Evolutionary conservation across 2,113 vertebrate genomes (phyloP).

Genomic region (Nerophis lumbriciformis): DNA sequence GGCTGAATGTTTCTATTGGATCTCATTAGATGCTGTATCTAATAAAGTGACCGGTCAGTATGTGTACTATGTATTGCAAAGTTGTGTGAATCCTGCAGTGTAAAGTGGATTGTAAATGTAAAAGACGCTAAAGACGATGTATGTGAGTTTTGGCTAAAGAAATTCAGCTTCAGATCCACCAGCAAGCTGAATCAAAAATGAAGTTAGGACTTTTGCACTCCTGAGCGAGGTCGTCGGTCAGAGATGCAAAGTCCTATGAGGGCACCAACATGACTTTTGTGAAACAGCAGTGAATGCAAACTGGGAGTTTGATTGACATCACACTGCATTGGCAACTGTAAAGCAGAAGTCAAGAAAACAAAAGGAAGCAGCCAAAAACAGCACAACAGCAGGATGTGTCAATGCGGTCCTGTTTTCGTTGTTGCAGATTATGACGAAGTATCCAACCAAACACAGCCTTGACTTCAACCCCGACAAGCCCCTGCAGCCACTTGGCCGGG

Average conservation of each 20-base stretch:
- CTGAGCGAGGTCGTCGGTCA: not conserved
- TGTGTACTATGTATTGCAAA: too few species aligned
- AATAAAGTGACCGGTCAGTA: too few species aligned
- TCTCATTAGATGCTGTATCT: too few species aligned
- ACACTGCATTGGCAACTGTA: constrained; percentile 10
- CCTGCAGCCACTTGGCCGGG: too few species aligned
- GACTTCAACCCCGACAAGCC: constrained; percentile 19
- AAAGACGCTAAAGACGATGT: not conserved
- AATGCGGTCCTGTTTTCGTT: constrained; percentile 19
- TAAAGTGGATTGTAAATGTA: not conserved
- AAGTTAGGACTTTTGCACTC: constrained; percentile 4
- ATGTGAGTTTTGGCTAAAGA: not conserved
- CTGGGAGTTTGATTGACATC: constrained; percentile 20
- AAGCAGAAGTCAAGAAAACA: constrained; percentile 44
- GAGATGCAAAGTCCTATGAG: constrained; percentile 4
- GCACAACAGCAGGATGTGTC: constrained; percentile 31
- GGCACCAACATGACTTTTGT: constrained; percentile 36
- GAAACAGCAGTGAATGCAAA: constrained; percentile 46
- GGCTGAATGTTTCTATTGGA: not conserved
- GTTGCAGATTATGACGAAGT: constrained; percentile 51
- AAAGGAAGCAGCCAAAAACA: constrained; percentile 38
- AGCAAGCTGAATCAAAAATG: constrained; percentile 41
- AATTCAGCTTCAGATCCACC: not conserved
- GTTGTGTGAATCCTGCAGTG: not conserved
- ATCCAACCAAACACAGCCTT: constrained; percentile 58